A percentile compares a stretch with the other conserved stretches of the same genome.
phyloP scores from a whole-genome alignment of 2,888 invertebrate genomes.

The Palloptera scutellata region DNA sequence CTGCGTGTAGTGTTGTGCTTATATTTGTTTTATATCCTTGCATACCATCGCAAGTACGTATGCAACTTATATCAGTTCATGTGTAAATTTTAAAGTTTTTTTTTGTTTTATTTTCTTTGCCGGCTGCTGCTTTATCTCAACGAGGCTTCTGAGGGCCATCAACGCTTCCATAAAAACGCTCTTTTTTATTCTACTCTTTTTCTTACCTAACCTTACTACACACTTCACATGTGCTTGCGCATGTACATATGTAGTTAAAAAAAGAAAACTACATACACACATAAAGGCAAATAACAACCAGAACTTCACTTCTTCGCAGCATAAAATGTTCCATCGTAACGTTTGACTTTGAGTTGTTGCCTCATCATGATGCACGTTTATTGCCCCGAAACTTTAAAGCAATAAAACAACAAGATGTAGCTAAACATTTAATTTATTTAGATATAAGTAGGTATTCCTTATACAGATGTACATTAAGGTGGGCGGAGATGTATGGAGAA shows the following conservation, averaged over 20 bases:
- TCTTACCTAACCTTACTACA: no score
- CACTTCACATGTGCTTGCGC: no score
- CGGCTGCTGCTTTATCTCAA: conserved; percentile 12
- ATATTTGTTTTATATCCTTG: no score
- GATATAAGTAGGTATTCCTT: no score
- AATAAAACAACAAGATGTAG: conserved; percentile 23
- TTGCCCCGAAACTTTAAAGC: conserved; percentile 17
- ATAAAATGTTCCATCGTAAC: neutral
- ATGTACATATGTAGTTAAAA: conserved; percentile 34
- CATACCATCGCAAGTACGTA: neutral
- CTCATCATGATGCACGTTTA: conserved; percentile 33
- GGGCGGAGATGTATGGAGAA: no score
- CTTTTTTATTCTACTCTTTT: conserved; percentile 29
- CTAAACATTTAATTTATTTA: conserved; percentile 12
- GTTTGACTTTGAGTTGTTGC: conserved; percentile 37
- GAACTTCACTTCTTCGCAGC: no score
- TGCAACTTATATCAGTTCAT: neutral
- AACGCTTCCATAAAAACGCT: conserved; percentile 33
- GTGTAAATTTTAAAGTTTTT: conserved; percentile 9
- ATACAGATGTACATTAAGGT: no score
- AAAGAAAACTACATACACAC: conserved; percentile 28
- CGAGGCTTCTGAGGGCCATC: conserved; percentile 32
- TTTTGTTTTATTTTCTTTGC: conserved; percentile 4
- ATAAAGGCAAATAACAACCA: no score
- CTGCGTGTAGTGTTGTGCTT: no score